A percentile compares a stretch with the other conserved stretches of the same genome.
These are phyloP conservation scores for Jacana jacana DNA, from an alignment of 2,113 vertebrate genomes.

Conservation along the genomic window DNA sequence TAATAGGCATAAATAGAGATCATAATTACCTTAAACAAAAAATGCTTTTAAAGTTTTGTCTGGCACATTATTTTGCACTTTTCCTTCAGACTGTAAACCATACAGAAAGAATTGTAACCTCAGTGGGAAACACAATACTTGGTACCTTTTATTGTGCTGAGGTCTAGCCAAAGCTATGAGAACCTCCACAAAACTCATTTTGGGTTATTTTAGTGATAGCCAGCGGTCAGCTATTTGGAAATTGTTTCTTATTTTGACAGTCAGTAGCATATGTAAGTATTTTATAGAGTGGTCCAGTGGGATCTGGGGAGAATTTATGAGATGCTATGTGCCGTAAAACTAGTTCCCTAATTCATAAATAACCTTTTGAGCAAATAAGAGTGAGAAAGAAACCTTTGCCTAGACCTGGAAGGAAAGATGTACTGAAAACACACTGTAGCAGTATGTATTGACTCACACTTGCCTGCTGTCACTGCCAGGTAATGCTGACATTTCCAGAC, in stretches of 20 bases:
- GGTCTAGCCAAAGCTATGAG: not conserved
- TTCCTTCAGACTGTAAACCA: constrained; percentile 8
- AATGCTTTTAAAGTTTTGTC: constrained; percentile 61
- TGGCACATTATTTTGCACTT: constrained; percentile 3
- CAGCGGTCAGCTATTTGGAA: not conserved
- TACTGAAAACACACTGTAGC: not conserved
- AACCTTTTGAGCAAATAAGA: not conserved
- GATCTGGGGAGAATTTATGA: not conserved
- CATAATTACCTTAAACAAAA: constrained; percentile 66
- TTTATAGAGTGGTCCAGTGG: not conserved
- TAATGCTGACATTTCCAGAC: rapidly evolving
- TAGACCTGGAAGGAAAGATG: not conserved
- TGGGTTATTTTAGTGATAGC: not conserved
- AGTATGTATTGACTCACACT: rapidly evolving
- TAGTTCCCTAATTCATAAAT: not conserved
- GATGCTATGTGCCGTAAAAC: not conserved
- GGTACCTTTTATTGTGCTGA: not conserved
- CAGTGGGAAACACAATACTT: not conserved
- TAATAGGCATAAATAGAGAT: constrained; percentile 69
- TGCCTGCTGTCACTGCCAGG: not conserved
- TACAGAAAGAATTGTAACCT: not conserved
- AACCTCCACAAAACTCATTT: not conserved
- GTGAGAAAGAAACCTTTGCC: not conserved
- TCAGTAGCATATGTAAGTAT: not conserved
- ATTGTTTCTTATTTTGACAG: not conserved